A percentile compares a stretch with the other conserved stretches of the same genome.
Evolutionary conservation across 2,797 vertebrate genomes (phyloP).

Genomic region (Sphaeramia orbicularis): DNA sequence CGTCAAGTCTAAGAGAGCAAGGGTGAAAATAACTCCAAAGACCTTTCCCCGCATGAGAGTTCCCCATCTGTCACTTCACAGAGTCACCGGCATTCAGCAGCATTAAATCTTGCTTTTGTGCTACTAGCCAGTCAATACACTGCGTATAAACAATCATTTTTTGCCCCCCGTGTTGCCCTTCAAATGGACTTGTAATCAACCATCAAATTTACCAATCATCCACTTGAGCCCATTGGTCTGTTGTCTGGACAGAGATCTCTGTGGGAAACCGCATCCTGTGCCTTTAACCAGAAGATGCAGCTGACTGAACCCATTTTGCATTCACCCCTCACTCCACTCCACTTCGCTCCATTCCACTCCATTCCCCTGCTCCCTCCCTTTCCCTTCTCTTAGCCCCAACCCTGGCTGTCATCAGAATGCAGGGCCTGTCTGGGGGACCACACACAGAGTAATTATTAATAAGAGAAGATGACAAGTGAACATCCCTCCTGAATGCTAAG

Average conservation of each 20-base stretch:
- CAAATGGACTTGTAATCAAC: slow-evolving; percentile 18
- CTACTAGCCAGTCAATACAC: slow-evolving; percentile 32
- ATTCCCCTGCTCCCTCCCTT: slow-evolving; percentile 41
- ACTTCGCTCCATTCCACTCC: slow-evolving; percentile 58
- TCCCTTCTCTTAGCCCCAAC: slow-evolving; percentile 57
- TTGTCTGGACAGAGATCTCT: slow-evolving; percentile 29
- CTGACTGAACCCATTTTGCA: slow-evolving; percentile 79
- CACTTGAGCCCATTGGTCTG: slow-evolving; percentile 25
- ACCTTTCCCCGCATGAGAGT: slow-evolving; percentile 60
- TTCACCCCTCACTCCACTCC: slow-evolving; percentile 68
- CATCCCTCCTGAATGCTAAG: slow-evolving; percentile 77
- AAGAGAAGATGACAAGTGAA: slow-evolving; percentile 82
- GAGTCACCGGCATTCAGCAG: slow-evolving; percentile 48
- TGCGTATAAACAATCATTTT: slow-evolving; percentile 24
- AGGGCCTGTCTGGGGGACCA: slow-evolving; percentile 74
- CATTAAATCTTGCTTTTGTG: slow-evolving; percentile 63
- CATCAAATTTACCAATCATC: slow-evolving; percentile 24
- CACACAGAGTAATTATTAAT: slow-evolving; percentile 82
- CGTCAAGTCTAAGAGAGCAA: slow-evolving; percentile 55
- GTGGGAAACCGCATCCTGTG: slow-evolving; percentile 51
- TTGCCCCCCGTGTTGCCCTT: slow-evolving; percentile 3
- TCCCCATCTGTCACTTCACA: slow-evolving; percentile 69
- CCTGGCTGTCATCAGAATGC: slow-evolving; percentile 75
- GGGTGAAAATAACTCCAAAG: slow-evolving; percentile 72
- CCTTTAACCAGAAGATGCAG: slow-evolving; percentile 77